Base-by-base conservation (phyloP, 1,140 invertebrate genomes). In the Camponotus vicinus region DNA sequence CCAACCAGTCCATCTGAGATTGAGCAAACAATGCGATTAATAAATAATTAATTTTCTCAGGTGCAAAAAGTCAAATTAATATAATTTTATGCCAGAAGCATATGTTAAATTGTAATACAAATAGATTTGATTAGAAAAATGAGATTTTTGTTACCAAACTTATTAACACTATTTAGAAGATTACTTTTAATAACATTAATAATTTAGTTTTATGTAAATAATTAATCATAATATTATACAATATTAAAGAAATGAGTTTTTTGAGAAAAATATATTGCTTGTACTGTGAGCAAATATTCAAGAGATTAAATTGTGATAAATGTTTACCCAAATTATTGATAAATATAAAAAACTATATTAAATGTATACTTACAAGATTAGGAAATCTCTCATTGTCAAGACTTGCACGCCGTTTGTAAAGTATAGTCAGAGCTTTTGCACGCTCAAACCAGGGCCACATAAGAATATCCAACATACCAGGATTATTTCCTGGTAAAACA, bases 401-500 rank as follows among this genome's bases (percentile, higher is more conserved):
- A 82, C 69, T 77, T 3, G 73, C 64, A 27, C 87, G 59, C 32
- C 86, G 64, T 18, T 86, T 77, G 8, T 86, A 88, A 76, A 94
- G 80, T 52, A 94, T 15, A 70, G 92, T 86, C n/a, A 94, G 76
- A 63, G 91, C 83, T 67, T 93, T 94, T 27, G 92, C 90, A 63
- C 92, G 78, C 73, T 94, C 93, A 42, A 93, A 91, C 92, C 93
- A 94, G 3, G 93, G 93, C 93, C 93, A 94, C 88, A 94, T 94
- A 15, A 93, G 15, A 77, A 94, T 76, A 49, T 94, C 93, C 18
- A 93, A 21, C 52, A 93, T 92, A 70, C 91, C 91, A 49, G 91
- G 90, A 75, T 89, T 78, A 57, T 88, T 57, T 49, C 93, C 77
- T 79, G 27, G 1, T 27, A 18, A 57, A 55, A 37, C n/a, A 42